Percentiles rank a stretch among this genome's conserved stretches.
Conservation (phyloP, 2,888 invertebrate genomes). For the Melinaea marsaeus region DNA sequence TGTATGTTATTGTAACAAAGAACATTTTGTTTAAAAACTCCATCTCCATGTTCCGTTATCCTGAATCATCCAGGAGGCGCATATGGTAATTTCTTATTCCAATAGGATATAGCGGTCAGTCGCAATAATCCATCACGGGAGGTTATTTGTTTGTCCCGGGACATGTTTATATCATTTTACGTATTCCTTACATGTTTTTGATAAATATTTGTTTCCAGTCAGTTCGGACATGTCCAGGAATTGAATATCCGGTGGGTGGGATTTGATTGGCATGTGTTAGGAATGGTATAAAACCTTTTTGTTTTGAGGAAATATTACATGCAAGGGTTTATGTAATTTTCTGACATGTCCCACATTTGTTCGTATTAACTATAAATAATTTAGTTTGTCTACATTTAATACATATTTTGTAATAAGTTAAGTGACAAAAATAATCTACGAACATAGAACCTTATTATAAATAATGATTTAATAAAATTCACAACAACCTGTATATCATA, state of each 20-base stretch:
- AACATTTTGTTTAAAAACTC: constrained; percentile 27
- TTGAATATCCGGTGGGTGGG: constrained; percentile 71
- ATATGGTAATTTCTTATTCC: constrained; percentile 78
- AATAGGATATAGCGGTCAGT: constrained; percentile 77
- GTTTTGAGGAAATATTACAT: constrained; percentile 17
- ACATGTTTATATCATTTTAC: constrained; percentile 73
- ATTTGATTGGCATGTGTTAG: constrained; percentile 61
- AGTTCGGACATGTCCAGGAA: constrained; percentile 71
- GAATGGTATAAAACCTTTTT: constrained; percentile 32
- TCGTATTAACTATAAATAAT: background rate
- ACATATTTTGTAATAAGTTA: no score
- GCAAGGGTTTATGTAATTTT: constrained; percentile 5
- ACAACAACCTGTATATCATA: background rate
- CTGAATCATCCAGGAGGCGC: constrained; percentile 56
- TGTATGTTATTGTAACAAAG: no score
- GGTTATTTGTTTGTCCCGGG: constrained; percentile 64
- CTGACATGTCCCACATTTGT: background rate
- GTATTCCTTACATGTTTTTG: constrained; percentile 77
- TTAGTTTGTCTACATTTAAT: no score
- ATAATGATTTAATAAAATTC: no score
- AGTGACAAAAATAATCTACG: no score
- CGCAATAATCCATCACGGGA: constrained; percentile 75
- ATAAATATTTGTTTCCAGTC: constrained; percentile 75
- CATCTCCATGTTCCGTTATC: constrained; percentile 43
- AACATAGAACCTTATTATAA: no score